These are phyloP conservation scores for Platichthys flesus DNA, from an alignment of 2,113 vertebrate genomes.

Conservation along the genomic window DNA sequence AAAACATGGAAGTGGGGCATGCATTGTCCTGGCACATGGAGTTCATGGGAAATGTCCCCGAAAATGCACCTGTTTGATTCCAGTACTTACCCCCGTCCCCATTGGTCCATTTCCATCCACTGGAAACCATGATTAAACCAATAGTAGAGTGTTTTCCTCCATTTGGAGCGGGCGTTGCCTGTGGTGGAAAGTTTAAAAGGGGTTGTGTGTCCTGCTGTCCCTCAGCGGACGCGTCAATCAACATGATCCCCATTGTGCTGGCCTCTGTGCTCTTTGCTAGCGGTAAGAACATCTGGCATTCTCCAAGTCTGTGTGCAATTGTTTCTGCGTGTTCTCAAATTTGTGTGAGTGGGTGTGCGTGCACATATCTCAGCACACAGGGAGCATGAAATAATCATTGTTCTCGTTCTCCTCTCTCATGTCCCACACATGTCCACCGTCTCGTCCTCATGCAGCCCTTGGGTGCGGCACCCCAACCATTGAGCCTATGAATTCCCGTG, in stretches of 20 bases:
- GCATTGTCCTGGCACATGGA: conserved; percentile 11
- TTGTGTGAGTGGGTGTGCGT: not conserved
- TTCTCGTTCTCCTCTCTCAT: not conserved
- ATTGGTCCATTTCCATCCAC: conserved; percentile 53
- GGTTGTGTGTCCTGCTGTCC: conserved; percentile 41
- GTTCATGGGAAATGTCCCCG: conserved; percentile 73
- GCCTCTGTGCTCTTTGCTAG: conserved; percentile 82
- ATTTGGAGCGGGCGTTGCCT: conserved; percentile 45
- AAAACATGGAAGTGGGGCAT: not conserved
- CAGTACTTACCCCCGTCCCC: conserved; percentile 9
- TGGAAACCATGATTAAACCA: conserved; percentile 40
- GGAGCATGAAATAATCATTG: conserved; percentile 5
- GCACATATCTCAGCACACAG: conserved; percentile 4
- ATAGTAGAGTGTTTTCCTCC: conserved; percentile 39
- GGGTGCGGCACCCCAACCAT: conserved; percentile 87
- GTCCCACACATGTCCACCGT: conserved; percentile 1
- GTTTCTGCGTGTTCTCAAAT: conserved; percentile 32
- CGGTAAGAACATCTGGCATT: conserved; percentile 80
- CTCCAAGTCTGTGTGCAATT: conserved; percentile 56
- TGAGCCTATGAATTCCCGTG: conserved; percentile 78
- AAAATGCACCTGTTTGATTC: conserved; percentile 67
- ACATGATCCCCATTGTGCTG: conserved; percentile 83
- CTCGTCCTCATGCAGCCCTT: conserved; percentile 72
- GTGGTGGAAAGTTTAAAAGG: conserved; percentile 73
- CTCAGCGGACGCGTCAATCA: conserved; percentile 75